Base-by-base conservation (phyloP, 2,797 vertebrate genomes). In the Gymnodraco acuticeps region DNA sequence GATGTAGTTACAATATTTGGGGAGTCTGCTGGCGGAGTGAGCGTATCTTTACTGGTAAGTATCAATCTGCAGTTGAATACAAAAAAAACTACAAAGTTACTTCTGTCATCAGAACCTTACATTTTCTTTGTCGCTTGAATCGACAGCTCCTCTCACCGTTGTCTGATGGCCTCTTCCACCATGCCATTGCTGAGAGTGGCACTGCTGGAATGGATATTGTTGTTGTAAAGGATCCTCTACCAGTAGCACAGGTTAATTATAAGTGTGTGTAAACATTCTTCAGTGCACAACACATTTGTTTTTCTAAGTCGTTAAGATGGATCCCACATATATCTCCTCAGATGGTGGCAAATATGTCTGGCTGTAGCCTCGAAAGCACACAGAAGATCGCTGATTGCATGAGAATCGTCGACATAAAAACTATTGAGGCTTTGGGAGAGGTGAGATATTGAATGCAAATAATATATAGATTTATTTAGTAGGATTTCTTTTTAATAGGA, bases 171-270 rank as follows among this genome's bases (percentile, higher is more conserved):
- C 86, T 96, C 17, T 80, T 95, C 64, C 93, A 91, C 20, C 83
- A 3, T 33, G 94, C 81, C n/a, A 96, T 96, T 51, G 93, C 95
- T 71, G 81, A 95, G 75, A 96, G 95, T 19, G 95, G 95, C 51
- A 94, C 93, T 8, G 93, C 94, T 70, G 83, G 77, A 1, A 80
- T 94, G 61, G 64, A 78, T 16, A 0, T 12, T 0, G 0, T 93
- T 0, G 0, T 89, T 0, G 0, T 0, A 2, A 3, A 38, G 9
- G 15, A 92, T 51, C 87, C 91, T 47, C 73, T 93, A 17, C 50
- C 81, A 31, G 0, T 5, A 3, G 66, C 52, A 1, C 68, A 93
- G 89, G 94, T 96, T 42, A 38, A 54, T 68, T 19, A 7, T 16
- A 11, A 45, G 3, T 48, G 7, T 45, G 5, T 73, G n/a, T 56